Evolutionary conservation across 2,888 invertebrate genomes (phyloP), one percentile per base, ranked within the genome.

Genomic region (Caenorhabditis wallacei): DNA sequence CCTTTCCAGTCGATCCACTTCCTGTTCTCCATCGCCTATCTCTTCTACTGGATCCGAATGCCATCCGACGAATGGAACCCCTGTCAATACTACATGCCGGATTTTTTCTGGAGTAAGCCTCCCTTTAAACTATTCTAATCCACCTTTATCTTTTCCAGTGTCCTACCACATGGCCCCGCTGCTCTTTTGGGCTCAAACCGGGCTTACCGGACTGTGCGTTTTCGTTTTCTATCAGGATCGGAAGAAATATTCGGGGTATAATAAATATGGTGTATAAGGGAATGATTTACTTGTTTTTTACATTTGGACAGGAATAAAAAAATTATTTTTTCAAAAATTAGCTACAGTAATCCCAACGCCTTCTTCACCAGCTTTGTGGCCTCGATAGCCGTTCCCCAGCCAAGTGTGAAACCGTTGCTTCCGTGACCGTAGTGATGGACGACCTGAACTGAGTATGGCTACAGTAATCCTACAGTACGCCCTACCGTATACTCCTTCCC

Each of bases 401-500:
- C 85, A 10, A 89, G 79, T 10, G 88, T 87, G 80, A 89, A 87
- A 8, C 89, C 89, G 54, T 89, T 89, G 46, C 83, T 70, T 2
- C 87, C 89, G 68, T 89, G 89, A 20, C 89, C 89, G 64, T 89
- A 89, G 68, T 89, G 87, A 56, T 89, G 89, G 24, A 89, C 82
- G 16, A 89, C 78, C 86, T 88, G 69, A 30, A 40, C 4, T 35
- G 35, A 35, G 11, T 10, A 10, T 2, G 13, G 13, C 16, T 40
- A 40, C 40, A 40, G 40, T 40, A 40, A 40, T 40, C 16, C 11
- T 30, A 24, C 40, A 18, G 54, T 64, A 11, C 43, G 11, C 37
- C 13, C 40, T 57, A 86, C 86, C 48, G 80, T 79, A 66, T 76
- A 86, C 3, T 35, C 37, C 24, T 74, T 80, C 1, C 84, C 84